A percentile compares a stretch with the other conserved stretches of the same genome.
Evolutionary conservation across 2,113 vertebrate species (phyloP).

Genomic region (Crocuta crocuta): DNA sequence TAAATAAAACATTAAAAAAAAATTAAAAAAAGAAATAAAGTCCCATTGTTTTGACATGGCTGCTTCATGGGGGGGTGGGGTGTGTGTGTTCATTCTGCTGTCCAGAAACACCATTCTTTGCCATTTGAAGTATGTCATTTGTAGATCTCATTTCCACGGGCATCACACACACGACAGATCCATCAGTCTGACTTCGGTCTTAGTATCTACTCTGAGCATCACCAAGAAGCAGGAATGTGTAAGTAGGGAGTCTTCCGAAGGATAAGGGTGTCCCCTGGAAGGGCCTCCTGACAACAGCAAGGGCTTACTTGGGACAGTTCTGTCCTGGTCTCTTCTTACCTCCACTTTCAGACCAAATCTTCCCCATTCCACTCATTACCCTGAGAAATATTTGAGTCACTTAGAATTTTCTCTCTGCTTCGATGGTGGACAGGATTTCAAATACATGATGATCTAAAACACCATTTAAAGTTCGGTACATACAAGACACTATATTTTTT

Average conservation of each 20-base stretch:
- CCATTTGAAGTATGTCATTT: background rate
- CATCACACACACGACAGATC: background rate
- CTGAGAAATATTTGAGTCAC: background rate
- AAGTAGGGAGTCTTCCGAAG: background rate
- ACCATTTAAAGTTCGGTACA: background rate
- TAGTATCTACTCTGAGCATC: background rate
- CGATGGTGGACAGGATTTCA: background rate
- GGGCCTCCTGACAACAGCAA: background rate
- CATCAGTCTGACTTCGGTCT: background rate
- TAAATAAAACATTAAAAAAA: no score
- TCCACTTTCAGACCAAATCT: background rate
- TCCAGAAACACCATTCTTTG: background rate
- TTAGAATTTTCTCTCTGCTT: background rate
- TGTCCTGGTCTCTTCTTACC: background rate
- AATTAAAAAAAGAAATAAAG: constrained; percentile 42
- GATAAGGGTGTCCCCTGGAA: background rate
- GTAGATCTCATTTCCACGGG: background rate
- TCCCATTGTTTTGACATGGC: background rate
- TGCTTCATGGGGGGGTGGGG: background rate
- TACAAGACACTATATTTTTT: background rate
- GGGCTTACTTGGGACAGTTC: background rate
- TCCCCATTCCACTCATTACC: background rate
- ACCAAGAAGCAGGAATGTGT: background rate
- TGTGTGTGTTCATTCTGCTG: background rate
- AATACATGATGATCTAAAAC: background rate